Evolutionary conservation across 2,113 vertebrate species (phyloP).

Genomic region (Siniperca chuatsi): DNA sequence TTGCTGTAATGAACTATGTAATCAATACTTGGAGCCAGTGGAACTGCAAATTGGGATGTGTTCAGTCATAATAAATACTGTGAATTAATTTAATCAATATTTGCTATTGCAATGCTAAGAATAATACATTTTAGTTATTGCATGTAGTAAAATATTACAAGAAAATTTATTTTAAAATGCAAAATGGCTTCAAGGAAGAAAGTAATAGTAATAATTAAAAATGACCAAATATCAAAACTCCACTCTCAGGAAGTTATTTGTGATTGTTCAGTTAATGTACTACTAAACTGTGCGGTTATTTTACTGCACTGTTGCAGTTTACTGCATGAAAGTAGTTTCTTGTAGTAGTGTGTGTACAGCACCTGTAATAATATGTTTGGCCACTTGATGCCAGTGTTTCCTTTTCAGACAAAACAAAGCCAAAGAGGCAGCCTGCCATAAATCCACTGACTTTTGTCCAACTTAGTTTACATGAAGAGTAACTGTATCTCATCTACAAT

Average conservation of each 20-base stretch:
- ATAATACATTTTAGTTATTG: background rate
- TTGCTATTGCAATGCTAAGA: background rate
- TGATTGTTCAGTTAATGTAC: background rate
- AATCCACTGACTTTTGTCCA: background rate
- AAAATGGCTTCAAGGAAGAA: background rate
- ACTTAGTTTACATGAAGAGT: background rate
- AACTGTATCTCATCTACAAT: background rate
- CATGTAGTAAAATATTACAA: background rate
- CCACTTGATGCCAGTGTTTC: conserved; percentile 83
- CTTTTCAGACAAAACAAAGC: conserved; percentile 43
- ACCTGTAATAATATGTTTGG: background rate
- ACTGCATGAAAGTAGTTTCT: background rate
- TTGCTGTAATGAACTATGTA: no score
- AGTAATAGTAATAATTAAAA: background rate
- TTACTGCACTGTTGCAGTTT: background rate
- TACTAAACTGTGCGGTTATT: background rate
- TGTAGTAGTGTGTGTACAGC: background rate
- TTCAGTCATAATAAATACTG: background rate
- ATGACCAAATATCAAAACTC: background rate
- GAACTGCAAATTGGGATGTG: background rate
- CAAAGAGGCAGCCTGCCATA: background rate
- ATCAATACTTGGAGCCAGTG: background rate
- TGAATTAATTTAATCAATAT: background rate
- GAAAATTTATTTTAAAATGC: background rate
- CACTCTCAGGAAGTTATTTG: background rate